phyloP scores from a whole-genome alignment of 2,113 vertebrate species.

The Macroglossus sobrinus region DNA sequence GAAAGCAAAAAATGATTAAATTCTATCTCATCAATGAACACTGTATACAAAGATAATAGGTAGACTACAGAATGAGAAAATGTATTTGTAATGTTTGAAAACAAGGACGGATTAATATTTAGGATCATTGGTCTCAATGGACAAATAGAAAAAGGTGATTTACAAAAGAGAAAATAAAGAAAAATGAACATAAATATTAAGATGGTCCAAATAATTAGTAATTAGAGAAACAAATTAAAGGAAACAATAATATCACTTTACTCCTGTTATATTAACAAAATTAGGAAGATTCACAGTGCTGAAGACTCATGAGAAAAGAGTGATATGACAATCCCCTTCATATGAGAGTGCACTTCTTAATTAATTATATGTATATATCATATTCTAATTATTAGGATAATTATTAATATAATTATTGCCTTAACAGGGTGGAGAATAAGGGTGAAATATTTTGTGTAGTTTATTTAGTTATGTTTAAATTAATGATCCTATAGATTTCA shows the following conservation, averaged over 20 bases:
- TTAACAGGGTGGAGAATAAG: no score
- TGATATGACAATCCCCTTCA: neutral
- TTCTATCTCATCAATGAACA: neutral
- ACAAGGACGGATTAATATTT: neutral
- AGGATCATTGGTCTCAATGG: neutral
- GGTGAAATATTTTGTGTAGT: no score
- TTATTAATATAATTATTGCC: no score
- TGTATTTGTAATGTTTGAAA: neutral
- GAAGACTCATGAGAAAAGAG: neutral
- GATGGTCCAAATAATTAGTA: neutral
- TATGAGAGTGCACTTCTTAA: neutral
- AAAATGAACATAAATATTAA: neutral
- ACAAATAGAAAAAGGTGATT: neutral
- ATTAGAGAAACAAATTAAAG: neutral
- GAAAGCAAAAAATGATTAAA: neutral
- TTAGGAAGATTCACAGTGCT: neutral
- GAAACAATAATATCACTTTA: neutral
- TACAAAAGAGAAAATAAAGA: neutral
- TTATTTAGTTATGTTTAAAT: no score
- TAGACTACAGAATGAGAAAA: neutral
- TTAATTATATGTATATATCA: no score
- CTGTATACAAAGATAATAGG: neutral
- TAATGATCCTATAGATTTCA: no score
- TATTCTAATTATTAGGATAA: no score
- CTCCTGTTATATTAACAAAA: neutral